Conservation (phyloP, 1,140 invertebrate species). For the Druon quercuslanigerum region DNA sequence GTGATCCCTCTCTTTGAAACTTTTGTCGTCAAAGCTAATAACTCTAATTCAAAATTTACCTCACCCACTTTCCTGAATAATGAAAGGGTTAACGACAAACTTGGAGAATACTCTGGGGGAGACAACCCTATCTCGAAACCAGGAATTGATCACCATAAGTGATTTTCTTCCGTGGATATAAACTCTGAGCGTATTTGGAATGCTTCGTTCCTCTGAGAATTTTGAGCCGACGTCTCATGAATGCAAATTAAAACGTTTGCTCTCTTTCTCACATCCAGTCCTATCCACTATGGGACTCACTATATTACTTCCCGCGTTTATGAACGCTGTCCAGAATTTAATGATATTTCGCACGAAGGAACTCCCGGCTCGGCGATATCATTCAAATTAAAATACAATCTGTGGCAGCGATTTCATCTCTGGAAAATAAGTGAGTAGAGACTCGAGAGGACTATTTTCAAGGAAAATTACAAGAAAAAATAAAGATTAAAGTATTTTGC, state of each 20-base stretch:
- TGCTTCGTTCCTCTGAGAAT: slow-evolving; percentile 63
- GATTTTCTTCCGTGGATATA: slow-evolving; percentile 52
- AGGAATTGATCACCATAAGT: slow-evolving; percentile 53
- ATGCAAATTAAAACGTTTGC: slow-evolving; percentile 70
- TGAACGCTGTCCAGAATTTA: slow-evolving; percentile 50
- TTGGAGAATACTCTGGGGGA: slow-evolving; percentile 7
- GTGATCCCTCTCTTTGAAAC: neutral
- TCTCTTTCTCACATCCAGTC: slow-evolving; percentile 41
- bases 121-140: slow-evolving; percentile 39
- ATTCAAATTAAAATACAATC: slow-evolving; percentile 1
- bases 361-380: neutral
- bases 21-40: slow-evolving; percentile 37
- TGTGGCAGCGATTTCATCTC: neutral
- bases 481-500: too few relatives aligned
- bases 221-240: slow-evolving; percentile 67
- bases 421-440: too few relatives aligned
- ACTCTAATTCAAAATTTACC: slow-evolving; percentile 34
- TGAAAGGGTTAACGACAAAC: slow-evolving; percentile 18
- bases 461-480: too few relatives aligned
- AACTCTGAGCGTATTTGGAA: slow-evolving; percentile 53
- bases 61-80: slow-evolving; percentile 16
- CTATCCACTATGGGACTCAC: slow-evolving; percentile 43
- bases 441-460: too few relatives aligned
- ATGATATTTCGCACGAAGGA: slow-evolving; percentile 40
- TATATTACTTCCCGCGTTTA: slow-evolving; percentile 40